phyloP scores from a whole-genome alignment of 1,140 invertebrate genomes.

The Laodelphax striatellus region DNA sequence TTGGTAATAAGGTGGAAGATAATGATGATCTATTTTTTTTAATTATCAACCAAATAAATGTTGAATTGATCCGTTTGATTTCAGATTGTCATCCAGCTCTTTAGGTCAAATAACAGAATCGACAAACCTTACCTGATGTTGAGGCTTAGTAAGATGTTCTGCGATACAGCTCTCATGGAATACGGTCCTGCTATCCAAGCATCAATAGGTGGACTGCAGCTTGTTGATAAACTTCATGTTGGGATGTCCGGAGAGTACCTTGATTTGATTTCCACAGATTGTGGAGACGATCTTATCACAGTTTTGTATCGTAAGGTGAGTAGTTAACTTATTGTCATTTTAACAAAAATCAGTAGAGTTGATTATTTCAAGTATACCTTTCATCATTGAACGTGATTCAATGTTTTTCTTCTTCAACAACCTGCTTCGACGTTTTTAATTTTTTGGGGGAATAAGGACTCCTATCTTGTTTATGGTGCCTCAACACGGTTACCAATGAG shows the following conservation, averaged over 20 bases:
- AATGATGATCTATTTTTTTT: too few species aligned
- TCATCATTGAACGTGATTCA: too few species aligned
- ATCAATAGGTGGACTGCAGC: constrained; percentile 51
- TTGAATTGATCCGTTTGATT: neutral
- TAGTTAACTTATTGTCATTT: neutral
- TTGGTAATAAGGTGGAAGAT: too few species aligned
- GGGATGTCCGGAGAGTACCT: constrained; percentile 59
- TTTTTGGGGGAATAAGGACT: too few species aligned
- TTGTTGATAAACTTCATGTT: constrained; percentile 72
- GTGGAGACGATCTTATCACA: constrained; percentile 48
- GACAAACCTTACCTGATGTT: constrained; percentile 68
- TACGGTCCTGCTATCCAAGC: constrained; percentile 68
- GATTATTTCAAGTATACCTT: too few species aligned
- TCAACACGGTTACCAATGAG: too few species aligned
- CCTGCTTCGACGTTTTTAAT: too few species aligned
- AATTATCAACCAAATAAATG: too few species aligned
- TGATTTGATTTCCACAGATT: constrained; percentile 54
- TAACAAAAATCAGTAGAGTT: neutral
- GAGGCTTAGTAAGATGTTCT: constrained; percentile 51
- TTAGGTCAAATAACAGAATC: constrained; percentile 46
- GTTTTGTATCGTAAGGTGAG: constrained; percentile 63
- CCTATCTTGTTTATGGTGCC: too few species aligned
- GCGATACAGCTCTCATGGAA: constrained; percentile 64
- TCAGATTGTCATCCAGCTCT: constrained; percentile 38
- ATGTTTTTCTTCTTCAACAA: too few species aligned